Evolutionary conservation across 2,797 vertebrate species (phyloP).

Genomic region (Neostethus bicornis): DNA sequence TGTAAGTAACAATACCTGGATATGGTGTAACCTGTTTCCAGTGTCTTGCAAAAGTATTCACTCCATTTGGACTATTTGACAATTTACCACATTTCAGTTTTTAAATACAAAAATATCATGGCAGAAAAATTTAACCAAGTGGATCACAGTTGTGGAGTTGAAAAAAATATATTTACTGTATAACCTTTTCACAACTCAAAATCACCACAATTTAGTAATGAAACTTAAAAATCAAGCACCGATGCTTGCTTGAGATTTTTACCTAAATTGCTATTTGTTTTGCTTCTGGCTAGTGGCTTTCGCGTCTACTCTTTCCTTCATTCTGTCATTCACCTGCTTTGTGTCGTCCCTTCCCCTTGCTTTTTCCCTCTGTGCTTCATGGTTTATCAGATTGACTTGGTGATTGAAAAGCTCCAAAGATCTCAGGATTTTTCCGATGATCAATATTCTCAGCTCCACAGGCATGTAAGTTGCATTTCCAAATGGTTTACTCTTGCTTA

Average conservation of each 20-base stretch:
- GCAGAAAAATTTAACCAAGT: too few relatives aligned
- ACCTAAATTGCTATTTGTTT: constrained; percentile 53
- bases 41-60: too few relatives aligned
- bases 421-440: constrained; percentile 98
- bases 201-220: too few relatives aligned
- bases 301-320: constrained; percentile 70
- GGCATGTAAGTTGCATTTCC: constrained; percentile 94
- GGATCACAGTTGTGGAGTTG: too few relatives aligned
- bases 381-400: constrained; percentile 98
- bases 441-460: constrained; percentile 99
- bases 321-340: constrained; percentile 81
- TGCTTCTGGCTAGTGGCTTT: constrained; percentile 52
- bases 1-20: constrained; percentile 81
- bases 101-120: too few relatives aligned
- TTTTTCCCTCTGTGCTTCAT: constrained; percentile 84
- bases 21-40: too few relatives aligned
- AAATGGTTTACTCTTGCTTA: constrained; percentile 47
- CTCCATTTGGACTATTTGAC: too few relatives aligned
- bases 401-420: constrained; percentile 99
- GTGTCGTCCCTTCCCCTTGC: constrained; percentile 78
- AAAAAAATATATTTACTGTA: too few relatives aligned
- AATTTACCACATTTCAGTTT: too few relatives aligned
- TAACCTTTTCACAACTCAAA: too few relatives aligned
- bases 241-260: constrained; percentile 71
- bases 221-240: too few relatives aligned